phyloP scores from a whole-genome alignment of 2,888 invertebrate genomes.

The Cosmia pyralina region DNA sequence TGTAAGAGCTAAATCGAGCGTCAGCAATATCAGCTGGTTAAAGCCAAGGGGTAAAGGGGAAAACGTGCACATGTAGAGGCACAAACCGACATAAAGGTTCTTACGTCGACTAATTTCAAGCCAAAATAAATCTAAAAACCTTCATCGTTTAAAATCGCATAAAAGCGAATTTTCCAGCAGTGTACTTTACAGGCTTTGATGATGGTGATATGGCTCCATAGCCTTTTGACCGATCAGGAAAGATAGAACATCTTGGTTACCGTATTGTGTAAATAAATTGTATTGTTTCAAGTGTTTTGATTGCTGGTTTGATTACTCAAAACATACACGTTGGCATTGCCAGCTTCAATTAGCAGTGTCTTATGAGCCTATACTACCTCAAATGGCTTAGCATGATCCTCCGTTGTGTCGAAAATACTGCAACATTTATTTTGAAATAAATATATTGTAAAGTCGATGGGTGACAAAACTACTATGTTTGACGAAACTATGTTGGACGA shows the following conservation, averaged over 20 bases:
- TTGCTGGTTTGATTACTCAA: not conserved
- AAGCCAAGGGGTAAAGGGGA: not conserved
- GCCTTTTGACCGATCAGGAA: not conserved
- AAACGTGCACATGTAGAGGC: not conserved
- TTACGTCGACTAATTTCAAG: not conserved
- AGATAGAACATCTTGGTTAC: too few species aligned
- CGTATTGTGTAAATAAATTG: not conserved
- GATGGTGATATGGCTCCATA: not conserved
- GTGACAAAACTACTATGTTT: too few species aligned
- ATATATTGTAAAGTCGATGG: too few species aligned
- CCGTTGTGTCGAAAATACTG: too few species aligned
- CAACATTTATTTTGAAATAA: too few species aligned
- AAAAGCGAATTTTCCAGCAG: not conserved
- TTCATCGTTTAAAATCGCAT: not conserved
- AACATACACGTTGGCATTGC: not conserved
- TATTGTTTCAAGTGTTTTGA: not conserved
- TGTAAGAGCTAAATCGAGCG: not conserved
- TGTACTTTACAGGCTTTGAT: not conserved
- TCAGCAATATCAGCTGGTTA: slow-evolving; percentile 2
- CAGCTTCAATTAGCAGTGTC: not conserved
- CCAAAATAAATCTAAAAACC: not conserved
- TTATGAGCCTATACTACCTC: too few species aligned
- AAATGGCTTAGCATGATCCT: too few species aligned
- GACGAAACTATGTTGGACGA: too few species aligned
- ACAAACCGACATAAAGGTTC: not conserved